Percentiles rank a stretch among this genome's conserved stretches.
Evolutionary conservation across 1,140 invertebrate species (phyloP).

Genomic region (Procambarus clarkii): DNA sequence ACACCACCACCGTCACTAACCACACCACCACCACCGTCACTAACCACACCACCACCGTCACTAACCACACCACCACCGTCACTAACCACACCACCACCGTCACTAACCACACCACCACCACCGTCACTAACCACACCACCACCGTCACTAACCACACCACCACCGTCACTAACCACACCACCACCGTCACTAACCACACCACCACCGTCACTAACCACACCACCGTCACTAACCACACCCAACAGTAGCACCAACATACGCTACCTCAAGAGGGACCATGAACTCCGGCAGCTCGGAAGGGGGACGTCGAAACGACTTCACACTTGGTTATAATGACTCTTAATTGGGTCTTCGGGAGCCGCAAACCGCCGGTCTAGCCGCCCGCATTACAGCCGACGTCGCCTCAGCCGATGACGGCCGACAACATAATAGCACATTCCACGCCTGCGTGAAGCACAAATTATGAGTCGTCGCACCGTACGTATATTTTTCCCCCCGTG

Average conservation of each 20-base stretch:
- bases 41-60: too few species aligned
- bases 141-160: too few species aligned
- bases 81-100: too few species aligned
- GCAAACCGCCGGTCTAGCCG: neutral
- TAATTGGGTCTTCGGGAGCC: constrained; percentile 11
- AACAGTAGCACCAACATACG: neutral
- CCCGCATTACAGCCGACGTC: neutral
- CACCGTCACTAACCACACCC: too few species aligned
- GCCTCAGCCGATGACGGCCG: neutral
- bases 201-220: too few species aligned
- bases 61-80: too few species aligned
- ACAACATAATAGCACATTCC: constrained; percentile 13
- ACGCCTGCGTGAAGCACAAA: neutral
- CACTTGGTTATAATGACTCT: constrained; percentile 29
- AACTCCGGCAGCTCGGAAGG: neutral
- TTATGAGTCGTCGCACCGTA: constrained; percentile 5
- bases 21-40: too few species aligned
- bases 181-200: too few species aligned
- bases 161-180: too few species aligned
- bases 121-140: too few species aligned
- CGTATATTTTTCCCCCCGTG: neutral
- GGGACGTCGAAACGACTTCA: constrained; percentile 34
- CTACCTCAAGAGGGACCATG: neutral
- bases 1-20: neutral
- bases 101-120: too few species aligned